phyloP scores from a whole-genome alignment of 2,888 invertebrate genomes.

The Amiota minor region DNA sequence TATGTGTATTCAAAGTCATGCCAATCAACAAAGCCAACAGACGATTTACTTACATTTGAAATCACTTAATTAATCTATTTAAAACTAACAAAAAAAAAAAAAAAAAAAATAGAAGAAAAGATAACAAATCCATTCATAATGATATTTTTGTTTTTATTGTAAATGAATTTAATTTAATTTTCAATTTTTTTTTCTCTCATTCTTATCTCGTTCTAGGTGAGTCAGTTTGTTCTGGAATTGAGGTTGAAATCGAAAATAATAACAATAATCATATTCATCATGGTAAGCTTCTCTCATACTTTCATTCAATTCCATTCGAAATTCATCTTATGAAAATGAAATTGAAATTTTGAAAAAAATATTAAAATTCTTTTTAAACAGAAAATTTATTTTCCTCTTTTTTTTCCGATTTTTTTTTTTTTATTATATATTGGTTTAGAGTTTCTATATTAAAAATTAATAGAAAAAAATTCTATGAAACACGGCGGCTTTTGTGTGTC shows the following conservation, averaged over 20 bases:
- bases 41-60: too few relatives aligned
- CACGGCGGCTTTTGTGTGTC: not conserved
- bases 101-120: constrained; percentile 3
- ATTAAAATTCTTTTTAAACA: not conserved
- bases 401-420: constrained; percentile 29
- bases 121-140: not conserved
- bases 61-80: not conserved
- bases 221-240: constrained; percentile 74
- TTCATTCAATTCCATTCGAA: constrained; percentile 72
- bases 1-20: not conserved
- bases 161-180: constrained; percentile 3
- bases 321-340: constrained; percentile 52
- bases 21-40: too few relatives aligned
- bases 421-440: not conserved
- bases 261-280: constrained; percentile 73
- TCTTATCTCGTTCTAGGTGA: constrained; percentile 68
- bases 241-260: constrained; percentile 74
- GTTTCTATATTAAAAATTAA: not conserved
- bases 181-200: constrained; percentile 46
- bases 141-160: too few relatives aligned
- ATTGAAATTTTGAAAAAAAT: constrained; percentile 4
- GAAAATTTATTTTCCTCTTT: constrained; percentile 31
- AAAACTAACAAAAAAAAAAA: not conserved
- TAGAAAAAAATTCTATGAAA: constrained; percentile 35
- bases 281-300: constrained; percentile 73